A percentile compares a stretch with the other conserved stretches of the same genome.
Evolutionary conservation across 2,888 invertebrate genomes (phyloP).

Genomic region (Boloria selene): DNA sequence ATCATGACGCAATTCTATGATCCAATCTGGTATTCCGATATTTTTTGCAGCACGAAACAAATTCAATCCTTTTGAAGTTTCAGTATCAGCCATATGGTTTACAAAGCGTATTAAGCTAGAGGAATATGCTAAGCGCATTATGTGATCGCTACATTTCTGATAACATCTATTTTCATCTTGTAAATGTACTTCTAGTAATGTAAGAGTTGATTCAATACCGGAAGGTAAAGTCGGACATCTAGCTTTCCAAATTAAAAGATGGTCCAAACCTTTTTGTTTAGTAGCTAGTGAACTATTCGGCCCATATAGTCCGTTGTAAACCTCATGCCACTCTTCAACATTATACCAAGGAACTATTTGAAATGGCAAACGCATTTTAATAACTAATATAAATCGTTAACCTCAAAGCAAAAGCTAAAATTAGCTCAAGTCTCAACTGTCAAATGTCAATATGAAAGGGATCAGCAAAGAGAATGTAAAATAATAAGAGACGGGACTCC

Average conservation of each 20-base stretch:
- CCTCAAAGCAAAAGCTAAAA: no score
- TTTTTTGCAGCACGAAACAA: slow-evolving; percentile 83
- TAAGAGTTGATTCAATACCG: slow-evolving; percentile 84
- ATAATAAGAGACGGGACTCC: no score
- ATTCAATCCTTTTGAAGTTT: slow-evolving; percentile 76
- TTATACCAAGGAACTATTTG: slow-evolving; percentile 73
- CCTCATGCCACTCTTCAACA: slow-evolving; percentile 78
- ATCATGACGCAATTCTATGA: slow-evolving; percentile 89
- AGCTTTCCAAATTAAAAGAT: slow-evolving; percentile 82
- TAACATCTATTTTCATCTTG: slow-evolving; percentile 56
- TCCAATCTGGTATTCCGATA: slow-evolving; percentile 89
- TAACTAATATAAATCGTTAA: no score
- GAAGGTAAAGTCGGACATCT: slow-evolving; percentile 81
- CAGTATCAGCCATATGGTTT: slow-evolving; percentile 83
- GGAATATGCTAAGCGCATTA: slow-evolving; percentile 83
- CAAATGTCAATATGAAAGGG: no score
- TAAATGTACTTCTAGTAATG: slow-evolving; percentile 78
- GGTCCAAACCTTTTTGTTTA: slow-evolving; percentile 69
- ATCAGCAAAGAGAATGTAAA: no score
- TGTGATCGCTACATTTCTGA: slow-evolving; percentile 60
- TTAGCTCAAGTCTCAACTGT: no score
- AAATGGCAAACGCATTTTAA: slow-evolving; percentile 57
- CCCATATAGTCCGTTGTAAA: slow-evolving; percentile 72
- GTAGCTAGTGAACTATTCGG: slow-evolving; percentile 48
- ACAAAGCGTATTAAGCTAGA: slow-evolving; percentile 85